Evolutionary conservation across 2,113 vertebrate species (phyloP).

Genomic region (Lampris incognitus): DNA sequence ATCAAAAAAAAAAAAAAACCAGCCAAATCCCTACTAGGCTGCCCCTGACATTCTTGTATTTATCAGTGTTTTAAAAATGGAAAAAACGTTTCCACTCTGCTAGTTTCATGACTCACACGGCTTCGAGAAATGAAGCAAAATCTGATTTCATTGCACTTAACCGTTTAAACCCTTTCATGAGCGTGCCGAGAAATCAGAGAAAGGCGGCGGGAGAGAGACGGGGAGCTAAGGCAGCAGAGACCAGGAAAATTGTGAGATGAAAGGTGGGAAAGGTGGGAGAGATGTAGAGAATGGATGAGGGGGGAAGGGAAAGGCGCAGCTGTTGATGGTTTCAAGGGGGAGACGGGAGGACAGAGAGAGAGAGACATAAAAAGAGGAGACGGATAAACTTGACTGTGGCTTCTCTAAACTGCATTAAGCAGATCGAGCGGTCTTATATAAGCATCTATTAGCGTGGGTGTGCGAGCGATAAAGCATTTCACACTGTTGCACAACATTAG

Average conservation of each 20-base stretch:
- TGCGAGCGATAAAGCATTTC: constrained; percentile 62
- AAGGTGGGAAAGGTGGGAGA: constrained; percentile 27
- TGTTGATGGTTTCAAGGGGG: constrained; percentile 50
- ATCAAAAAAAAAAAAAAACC: background rate
- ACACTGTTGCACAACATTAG: constrained; percentile 50
- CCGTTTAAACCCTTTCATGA: background rate
- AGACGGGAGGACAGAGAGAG: constrained; percentile 39
- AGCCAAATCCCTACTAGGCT: background rate
- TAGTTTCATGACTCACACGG: background rate
- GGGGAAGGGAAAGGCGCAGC: constrained; percentile 38
- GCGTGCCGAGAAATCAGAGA: background rate
- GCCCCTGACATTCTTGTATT: background rate
- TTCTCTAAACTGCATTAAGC: constrained; percentile 53
- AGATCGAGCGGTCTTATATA: constrained; percentile 65
- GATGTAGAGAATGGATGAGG: constrained; percentile 8
- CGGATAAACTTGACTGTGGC: constrained; percentile 42
- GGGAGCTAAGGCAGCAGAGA: constrained; percentile 5
- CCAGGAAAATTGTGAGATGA: constrained; percentile 16
- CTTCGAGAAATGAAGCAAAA: background rate
- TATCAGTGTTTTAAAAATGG: background rate
- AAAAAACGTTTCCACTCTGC: background rate
- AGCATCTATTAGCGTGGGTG: constrained; percentile 67
- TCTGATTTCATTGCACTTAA: background rate
- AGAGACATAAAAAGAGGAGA: constrained; percentile 18
- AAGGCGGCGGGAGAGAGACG: background rate